Conservation (phyloP, 2,888 invertebrate species). For the Brachypalpus laphriformis region DNA sequence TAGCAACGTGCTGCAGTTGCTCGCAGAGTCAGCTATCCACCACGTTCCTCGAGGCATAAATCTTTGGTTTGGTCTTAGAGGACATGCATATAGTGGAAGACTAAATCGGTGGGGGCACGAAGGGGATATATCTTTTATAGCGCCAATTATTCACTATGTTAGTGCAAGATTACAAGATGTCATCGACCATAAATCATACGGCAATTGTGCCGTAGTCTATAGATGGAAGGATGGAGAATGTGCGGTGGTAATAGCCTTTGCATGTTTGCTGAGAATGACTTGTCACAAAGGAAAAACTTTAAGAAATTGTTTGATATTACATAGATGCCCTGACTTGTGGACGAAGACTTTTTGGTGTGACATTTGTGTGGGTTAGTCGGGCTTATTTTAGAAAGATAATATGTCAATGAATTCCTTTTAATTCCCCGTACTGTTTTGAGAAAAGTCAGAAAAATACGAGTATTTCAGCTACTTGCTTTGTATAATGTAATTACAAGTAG, state of each 20-base stretch:
- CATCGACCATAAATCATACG: conserved; percentile 56
- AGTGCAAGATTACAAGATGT: conserved; percentile 47
- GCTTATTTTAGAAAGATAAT: neutral
- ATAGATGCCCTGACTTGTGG: neutral
- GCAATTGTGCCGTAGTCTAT: conserved; percentile 1
- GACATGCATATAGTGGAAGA: neutral
- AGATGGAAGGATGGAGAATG: conserved; percentile 3
- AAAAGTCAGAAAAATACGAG: too few species aligned
- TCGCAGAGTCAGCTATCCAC: neutral
- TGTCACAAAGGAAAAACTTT: conserved; percentile 26
- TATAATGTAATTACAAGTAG: too few species aligned
- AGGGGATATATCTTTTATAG: conserved; percentile 46
- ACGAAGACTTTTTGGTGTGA: neutral
- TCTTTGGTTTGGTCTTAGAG: neutral
- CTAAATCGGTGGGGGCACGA: neutral
- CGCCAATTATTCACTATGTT: conserved; percentile 55
- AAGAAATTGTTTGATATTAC: neutral
- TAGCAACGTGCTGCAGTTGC: conserved; percentile 36
- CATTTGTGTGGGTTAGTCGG: conserved; percentile 2
- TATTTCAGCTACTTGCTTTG: too few species aligned
- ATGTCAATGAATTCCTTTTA: neutral
- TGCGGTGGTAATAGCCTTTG: conserved; percentile 30
- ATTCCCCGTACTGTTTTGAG: too few species aligned
- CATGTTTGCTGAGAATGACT: conserved; percentile 31
- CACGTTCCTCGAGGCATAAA: conserved; percentile 29